These are phyloP conservation scores for Tribolium madens DNA, from an alignment of 1,140 invertebrate genomes.

Conservation along the genomic window DNA sequence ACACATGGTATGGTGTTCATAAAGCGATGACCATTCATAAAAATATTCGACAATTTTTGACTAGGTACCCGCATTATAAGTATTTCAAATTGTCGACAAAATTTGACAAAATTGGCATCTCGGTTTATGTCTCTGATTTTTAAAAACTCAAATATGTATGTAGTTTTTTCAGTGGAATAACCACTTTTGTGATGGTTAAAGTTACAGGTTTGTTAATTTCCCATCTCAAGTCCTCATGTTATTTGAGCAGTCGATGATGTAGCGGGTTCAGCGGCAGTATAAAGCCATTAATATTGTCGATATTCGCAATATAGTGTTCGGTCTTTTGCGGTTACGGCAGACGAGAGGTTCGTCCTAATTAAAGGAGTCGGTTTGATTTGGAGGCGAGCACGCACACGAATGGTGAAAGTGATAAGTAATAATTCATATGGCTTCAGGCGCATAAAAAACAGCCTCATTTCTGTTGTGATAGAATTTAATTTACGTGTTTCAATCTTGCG, in stretches of 20 bases:
- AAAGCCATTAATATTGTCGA: constrained; percentile 8
- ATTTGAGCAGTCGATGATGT: neutral
- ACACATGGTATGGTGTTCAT: no score
- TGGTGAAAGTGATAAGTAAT: constrained; percentile 60
- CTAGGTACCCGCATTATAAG: no score
- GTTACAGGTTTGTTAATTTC: neutral
- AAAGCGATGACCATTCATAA: no score
- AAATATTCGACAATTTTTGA: no score
- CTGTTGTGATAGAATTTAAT: constrained; percentile 65
- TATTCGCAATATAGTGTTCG: neutral
- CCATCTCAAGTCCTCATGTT: neutral
- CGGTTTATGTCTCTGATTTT: no score
- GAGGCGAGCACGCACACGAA: constrained; percentile 48
- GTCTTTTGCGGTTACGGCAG: neutral
- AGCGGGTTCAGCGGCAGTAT: neutral
- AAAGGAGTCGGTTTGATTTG: constrained; percentile 43
- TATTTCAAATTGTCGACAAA: no score
- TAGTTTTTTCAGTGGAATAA: no score
- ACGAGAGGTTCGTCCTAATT: constrained; percentile 14
- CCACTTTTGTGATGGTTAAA: neutral
- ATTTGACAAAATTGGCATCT: no score
- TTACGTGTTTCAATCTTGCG: constrained; percentile 63
- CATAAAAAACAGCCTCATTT: constrained; percentile 42
- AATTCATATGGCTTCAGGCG: constrained; percentile 47
- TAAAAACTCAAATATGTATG: no score